phyloP scores from a whole-genome alignment of 35 echinoderm and acorn worm species.

The Acanthaster planci region DNA sequence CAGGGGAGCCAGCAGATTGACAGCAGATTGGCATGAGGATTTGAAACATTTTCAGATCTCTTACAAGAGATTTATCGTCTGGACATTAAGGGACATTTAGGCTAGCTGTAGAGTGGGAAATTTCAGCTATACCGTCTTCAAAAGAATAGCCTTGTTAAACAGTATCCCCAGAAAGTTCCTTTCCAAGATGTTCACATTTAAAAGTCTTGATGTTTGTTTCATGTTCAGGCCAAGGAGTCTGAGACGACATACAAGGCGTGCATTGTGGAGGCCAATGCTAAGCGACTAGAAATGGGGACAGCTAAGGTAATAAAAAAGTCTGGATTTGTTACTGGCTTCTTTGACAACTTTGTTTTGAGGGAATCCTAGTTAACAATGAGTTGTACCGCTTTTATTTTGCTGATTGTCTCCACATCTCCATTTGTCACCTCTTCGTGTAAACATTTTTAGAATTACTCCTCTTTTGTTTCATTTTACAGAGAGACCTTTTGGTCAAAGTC shows the following conservation, averaged over 20 bases:
- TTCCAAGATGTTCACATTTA: too few species aligned
- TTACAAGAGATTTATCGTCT: too few species aligned
- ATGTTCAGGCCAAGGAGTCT: constrained; percentile 79
- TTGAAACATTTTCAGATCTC: too few species aligned
- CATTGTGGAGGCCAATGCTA: constrained; percentile 85
- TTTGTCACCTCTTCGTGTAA: too few species aligned
- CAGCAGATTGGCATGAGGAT: too few species aligned
- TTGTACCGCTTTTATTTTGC: background rate
- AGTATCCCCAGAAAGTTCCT: too few species aligned
- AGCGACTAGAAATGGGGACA: constrained; percentile 78
- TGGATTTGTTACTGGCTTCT: background rate
- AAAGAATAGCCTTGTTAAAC: too few species aligned
- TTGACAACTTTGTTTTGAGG: background rate
- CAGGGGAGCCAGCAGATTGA: too few species aligned
- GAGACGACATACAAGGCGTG: constrained; percentile 94
- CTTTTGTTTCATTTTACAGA: constrained; percentile 56
- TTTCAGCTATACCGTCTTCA: too few species aligned
- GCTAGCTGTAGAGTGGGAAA: too few species aligned
- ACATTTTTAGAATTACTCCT: background rate
- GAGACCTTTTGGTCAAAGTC: constrained; percentile 81
- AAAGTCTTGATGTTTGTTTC: constrained; percentile 1
- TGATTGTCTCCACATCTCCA: too few species aligned
- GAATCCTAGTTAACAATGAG: constrained; percentile 2
- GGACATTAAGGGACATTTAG: too few species aligned
- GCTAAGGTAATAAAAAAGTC: constrained; percentile 67